A percentile compares a stretch with the other conserved stretches of the same genome.
Conservation (phyloP, 2,113 vertebrate species). For the human region DNA sequence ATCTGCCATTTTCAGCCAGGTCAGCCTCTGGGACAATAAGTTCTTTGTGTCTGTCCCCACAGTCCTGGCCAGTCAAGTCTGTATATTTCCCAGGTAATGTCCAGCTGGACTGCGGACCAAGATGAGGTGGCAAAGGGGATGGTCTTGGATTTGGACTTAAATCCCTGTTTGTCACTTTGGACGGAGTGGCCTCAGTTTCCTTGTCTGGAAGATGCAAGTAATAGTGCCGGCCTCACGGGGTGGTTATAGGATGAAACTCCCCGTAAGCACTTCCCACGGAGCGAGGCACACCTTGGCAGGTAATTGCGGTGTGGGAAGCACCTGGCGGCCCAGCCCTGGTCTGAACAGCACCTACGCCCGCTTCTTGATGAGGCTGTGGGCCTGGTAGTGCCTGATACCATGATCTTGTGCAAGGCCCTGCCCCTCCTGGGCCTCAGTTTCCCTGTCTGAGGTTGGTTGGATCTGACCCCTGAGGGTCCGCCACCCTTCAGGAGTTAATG, state of each 20-base stretch:
- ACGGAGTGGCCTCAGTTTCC: neutral
- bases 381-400: neutral
- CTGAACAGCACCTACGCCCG: neutral
- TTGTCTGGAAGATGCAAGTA: neutral
- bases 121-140: neutral
- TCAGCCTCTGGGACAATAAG: neutral
- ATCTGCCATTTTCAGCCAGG: neutral
- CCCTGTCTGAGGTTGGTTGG: neutral
- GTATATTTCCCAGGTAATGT: neutral
- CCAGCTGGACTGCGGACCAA: neutral
- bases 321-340: neutral
- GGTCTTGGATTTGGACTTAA: neutral
- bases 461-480: neutral
- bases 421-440: neutral
- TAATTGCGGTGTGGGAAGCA: neutral
- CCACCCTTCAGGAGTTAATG: neutral
- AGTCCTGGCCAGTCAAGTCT: neutral
- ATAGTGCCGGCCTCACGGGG: neutral
- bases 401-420: neutral
- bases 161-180: neutral
- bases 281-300: rapidly evolving
- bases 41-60: rapidly evolving
- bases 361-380: neutral
- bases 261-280: neutral
- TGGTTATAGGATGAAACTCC: too few species aligned